Base-by-base conservation (phyloP, 2,888 invertebrate genomes). In the Anagyrus pseudococci region DNA sequence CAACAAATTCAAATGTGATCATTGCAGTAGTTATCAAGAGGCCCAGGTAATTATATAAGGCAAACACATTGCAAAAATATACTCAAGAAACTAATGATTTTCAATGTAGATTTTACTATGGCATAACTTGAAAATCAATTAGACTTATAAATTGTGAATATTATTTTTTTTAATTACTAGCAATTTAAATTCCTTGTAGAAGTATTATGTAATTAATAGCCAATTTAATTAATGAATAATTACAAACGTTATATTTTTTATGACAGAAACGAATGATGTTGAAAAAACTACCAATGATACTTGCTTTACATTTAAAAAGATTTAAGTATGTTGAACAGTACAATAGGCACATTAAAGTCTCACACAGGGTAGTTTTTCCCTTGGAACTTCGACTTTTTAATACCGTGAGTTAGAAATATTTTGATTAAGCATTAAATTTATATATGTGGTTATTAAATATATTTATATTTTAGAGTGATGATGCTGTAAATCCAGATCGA, bases 1-100 rank as follows among this genome's bases (percentile, higher is more conserved):
- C 83, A 98, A 99, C 86, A 99, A 99, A 84, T 99, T 99, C 82
- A 98, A 98, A 84, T 99, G 99, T 83, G 98, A 99, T 85, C 94
- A 96, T 77, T 99, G 99, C 82, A 96, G 96, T 84, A 97, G 96
- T 83, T 98, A 98, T 83, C 98, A 99, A 83, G 98, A 99, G 84
- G 98, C 98, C 47, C 97, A 98, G 86, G 85, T 85, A 72, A 47
- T 37, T n/a, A n/a, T n/a, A n/a, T n/a, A n/a, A n/a, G n/a, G n/a
- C n/a, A n/a, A n/a, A n/a, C n/a, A n/a, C n/a, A n/a, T n/a, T n/a
- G n/a, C n/a, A 43, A 29, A 47, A 46, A 37, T 56, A 46, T 43
- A 58, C 1, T 13, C 19, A 37, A 19, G 33, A 8, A 8, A 33
- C 33, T 8, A 33, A 33, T 33, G 7, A 6, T 8, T 8, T 33